Conservation (phyloP, 2,113 vertebrate species). For the Lycocorax pyrrhopterus region DNA sequence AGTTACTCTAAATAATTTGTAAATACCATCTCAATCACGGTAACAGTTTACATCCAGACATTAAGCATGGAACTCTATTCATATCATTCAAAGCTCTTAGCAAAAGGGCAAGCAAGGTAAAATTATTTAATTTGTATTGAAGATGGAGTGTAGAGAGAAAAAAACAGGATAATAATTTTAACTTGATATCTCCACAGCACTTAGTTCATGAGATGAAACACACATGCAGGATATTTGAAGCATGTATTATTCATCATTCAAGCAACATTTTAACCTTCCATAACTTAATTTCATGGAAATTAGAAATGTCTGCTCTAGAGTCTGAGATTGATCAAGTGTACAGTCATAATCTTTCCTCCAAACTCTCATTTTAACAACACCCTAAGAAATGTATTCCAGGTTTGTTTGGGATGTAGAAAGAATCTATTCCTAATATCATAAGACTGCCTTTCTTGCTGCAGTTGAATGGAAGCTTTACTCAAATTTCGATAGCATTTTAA, state of each 20-base stretch:
- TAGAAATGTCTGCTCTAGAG: not conserved
- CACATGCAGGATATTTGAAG: not conserved
- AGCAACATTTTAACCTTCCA: not conserved
- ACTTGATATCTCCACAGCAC: not conserved
- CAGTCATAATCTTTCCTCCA: not conserved
- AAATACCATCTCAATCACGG: not conserved
- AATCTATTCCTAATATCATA: not conserved
- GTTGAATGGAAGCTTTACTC: not conserved
- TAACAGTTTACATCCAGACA: not conserved
- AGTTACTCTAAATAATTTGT: not conserved
- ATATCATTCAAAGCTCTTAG: not conserved
- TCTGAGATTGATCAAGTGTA: not conserved
- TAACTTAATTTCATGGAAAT: not conserved
- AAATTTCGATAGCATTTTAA: not conserved
- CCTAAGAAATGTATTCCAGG: not conserved
- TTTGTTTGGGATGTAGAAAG: not conserved
- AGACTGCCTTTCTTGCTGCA: not conserved
- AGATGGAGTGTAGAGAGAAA: not conserved
- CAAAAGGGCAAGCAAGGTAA: not conserved
- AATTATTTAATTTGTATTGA: not conserved
- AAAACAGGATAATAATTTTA: not conserved
- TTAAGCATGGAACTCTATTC: not conserved
- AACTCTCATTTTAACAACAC: not conserved
- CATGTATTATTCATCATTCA: not conserved
- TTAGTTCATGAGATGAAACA: not conserved